Base-by-base conservation (phyloP, 2,888 invertebrate genomes). In the Habroteleia sp. region DNA sequence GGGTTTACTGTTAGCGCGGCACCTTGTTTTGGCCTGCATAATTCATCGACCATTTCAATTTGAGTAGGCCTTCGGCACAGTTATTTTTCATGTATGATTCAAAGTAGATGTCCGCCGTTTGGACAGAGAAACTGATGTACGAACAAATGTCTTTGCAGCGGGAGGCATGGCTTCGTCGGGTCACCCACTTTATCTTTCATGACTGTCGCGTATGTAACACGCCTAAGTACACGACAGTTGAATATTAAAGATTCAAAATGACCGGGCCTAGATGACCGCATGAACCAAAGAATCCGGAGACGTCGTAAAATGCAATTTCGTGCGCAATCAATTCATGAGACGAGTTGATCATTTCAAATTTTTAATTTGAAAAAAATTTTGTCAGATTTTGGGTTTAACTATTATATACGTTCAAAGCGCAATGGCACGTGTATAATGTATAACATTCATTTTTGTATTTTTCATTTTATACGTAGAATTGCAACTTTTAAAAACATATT, bases 131-230 rank as follows among this genome's bases (percentile, higher is more conserved):
- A 56, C 23, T 69, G 63, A 71, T 63, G 58, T 65, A 73, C 5
- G 52, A 66, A 65, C 63, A 63, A 74, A 74, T 74, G 62, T 68
- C 56, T 66, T 62, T 65, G 41, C 60, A 37, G 71, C 62, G 62
- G 52, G 72, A 68, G 68, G 63, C 31, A 52, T 44, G 63, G 25
- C 58, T 44, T 41, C 69, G 76, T 31, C 46, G 65, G 83, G 80
- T 82, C 82, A 81, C 79, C 79, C 80, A 79, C 79, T 81, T 83
- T 75, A 80, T 81, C 82, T 80, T 80, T 80, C 81, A 85, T 86
- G 84, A 77, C 69, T 79, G 79, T 74, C 85, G 82, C 85, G 85
- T 85, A 84, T 80, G 71, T 78, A 79, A 81, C 78, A 78, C 82
- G 77, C 48, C 76, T 72, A 69, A 66, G 68, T 63, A 42, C 69